Conservation (phyloP, 2,113 vertebrate species). For the Nothoprocta perdicaria region DNA sequence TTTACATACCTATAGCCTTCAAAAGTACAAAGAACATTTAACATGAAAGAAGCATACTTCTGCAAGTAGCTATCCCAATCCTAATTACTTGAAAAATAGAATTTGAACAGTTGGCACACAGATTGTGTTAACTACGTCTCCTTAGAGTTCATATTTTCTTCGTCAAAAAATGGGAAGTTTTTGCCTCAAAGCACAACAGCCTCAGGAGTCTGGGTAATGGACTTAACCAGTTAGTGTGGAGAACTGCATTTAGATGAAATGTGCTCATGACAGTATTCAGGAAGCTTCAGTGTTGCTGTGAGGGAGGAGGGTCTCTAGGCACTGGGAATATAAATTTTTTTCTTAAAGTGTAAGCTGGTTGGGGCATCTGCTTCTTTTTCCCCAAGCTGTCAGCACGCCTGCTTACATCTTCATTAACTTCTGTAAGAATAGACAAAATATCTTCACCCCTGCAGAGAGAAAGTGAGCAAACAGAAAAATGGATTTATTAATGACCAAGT, state of each 20-base stretch:
- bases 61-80: not conserved
- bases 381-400: not conserved
- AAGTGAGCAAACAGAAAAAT: not conserved
- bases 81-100: not conserved
- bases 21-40: not conserved
- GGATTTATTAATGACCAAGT: not conserved
- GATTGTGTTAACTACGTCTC: not conserved
- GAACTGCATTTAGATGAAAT: not conserved
- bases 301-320: constrained; percentile 40
- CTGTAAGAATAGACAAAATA: constrained; percentile 88
- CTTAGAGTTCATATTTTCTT: not conserved
- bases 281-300: not conserved
- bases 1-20: not conserved
- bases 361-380: constrained; percentile 87
- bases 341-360: constrained; percentile 82
- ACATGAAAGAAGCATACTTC: not conserved
- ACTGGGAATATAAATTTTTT: constrained; percentile 84
- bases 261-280: not conserved
- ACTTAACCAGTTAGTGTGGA: not conserved
- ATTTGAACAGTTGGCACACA: not conserved
- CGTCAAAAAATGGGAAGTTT: not conserved
- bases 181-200: not conserved
- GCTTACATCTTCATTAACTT: constrained; percentile 88
- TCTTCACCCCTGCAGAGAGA: constrained; percentile 77
- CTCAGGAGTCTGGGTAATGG: not conserved